phyloP scores from a whole-genome alignment of 2,113 vertebrate species.

The human (Homo sapiens) region GRCh38 chr3:181704001-181704500 shows the following conservation, averaged over 20 bases:
- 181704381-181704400: background rate
- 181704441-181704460: background rate
- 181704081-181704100: background rate
- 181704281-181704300: background rate
- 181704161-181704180: background rate
- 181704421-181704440: conserved; percentile 57
- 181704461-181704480: background rate
- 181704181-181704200: conserved; percentile 2
- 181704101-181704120: background rate
- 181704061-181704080: background rate
- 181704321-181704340: background rate
- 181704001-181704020: background rate
- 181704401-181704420: conserved; percentile 1
- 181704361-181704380: conserved; percentile 50
- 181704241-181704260: background rate
- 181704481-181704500: background rate
- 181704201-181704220: background rate
- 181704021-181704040: background rate
- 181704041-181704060: background rate
- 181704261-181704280: background rate
- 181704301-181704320: background rate
- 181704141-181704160: conserved; percentile 12
- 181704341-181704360: background rate
- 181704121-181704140: conserved; percentile 60
- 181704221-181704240: background rate